Evolutionary conservation across 2,113 vertebrate species (phyloP), one percentile per base, ranked within the genome.

Genomic region (Hypocryptadius cinnamomeus): DNA sequence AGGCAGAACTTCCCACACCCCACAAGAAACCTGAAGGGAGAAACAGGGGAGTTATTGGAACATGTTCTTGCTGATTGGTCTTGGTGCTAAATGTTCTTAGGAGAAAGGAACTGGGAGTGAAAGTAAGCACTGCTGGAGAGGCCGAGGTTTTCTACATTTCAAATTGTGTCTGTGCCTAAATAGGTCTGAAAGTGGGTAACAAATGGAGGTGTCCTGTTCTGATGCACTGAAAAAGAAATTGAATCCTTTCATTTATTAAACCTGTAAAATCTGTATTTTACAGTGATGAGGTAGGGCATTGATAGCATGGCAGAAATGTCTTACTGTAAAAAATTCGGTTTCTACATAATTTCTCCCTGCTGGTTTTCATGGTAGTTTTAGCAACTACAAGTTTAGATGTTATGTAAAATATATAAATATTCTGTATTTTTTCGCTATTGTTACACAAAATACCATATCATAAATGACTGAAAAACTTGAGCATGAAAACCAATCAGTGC

Each of bases 1-100:
- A 99, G 68, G 99, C 99, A 30, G 99, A 99, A 81, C 98, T 98
- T 94, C 99, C 99, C 84, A 98, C 98, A 9, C 99, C 99, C 99
- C 99, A 99, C 51, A 98, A 97, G 98, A 99, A 99, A 96, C 98
- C 99, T 99, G 48, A 8, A 78, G 50, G 64, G 13, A 25, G 33
- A 37, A 87, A 20, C 33, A 59, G 51, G 21, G 16, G 0, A 59
- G 47, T 63, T 70, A 35, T 0, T 27, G 25, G 13, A 61, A 44
- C 10, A 2, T 40, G 40, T 48, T 35, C 39, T 60, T 86, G 70
- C 48, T 54, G 10, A 3, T 11, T n/a, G 17, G 0, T 50, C 56
- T 30, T n/a, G 3, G 2, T 56, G 31, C 35, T 76, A 4, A 51
- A 8, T 51, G 33, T 16, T 51, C 13, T 2, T 3, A 10, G 6